Conservation (phyloP, 2,797 vertebrate species). For the Sebastes nivosus region DNA sequence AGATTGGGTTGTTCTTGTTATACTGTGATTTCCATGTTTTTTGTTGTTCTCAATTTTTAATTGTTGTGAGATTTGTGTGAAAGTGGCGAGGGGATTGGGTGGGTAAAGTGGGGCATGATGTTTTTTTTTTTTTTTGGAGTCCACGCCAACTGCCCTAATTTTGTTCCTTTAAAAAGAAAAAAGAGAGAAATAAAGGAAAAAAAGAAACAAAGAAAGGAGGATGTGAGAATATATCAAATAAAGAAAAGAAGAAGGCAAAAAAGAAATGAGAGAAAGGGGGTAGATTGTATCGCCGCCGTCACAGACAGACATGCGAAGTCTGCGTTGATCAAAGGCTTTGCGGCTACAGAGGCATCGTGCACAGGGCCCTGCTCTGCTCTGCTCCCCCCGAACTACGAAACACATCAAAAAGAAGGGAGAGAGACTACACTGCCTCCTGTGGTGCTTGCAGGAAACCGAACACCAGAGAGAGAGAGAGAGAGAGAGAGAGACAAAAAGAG, state of each 20-base stretch:
- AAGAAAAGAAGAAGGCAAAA: conserved; percentile 63
- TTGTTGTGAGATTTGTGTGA: conserved; percentile 76
- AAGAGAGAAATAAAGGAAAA: conserved; percentile 60
- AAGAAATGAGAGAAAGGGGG: conserved; percentile 59
- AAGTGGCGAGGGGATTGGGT: conserved; percentile 74
- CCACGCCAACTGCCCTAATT: conserved; percentile 86
- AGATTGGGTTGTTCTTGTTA: conserved; percentile 59
- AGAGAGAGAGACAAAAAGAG: background rate
- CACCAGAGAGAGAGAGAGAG: conserved; percentile 65
- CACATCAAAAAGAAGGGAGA: conserved; percentile 64
- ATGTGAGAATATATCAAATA: conserved; percentile 68
- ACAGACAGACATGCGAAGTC: conserved; percentile 76
- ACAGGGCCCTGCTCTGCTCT: conserved; percentile 63
- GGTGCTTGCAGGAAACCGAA: conserved; percentile 72
- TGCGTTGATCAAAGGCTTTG: conserved; percentile 68
- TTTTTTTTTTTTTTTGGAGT: conserved; percentile 77
- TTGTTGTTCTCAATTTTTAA: conserved; percentile 74
- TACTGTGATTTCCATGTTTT: conserved; percentile 65
- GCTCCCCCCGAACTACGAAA: conserved; percentile 59
- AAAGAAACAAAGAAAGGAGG: conserved; percentile 68
- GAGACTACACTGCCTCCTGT: conserved; percentile 73
- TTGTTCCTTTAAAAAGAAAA: conserved; percentile 79
- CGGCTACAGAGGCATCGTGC: conserved; percentile 70
- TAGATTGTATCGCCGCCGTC: conserved; percentile 64
- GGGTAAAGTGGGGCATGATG: conserved; percentile 75